Percentiles rank a stretch among this genome's conserved stretches.
phyloP scores from a whole-genome alignment of 2,797 vertebrate species.

The Gallirallus australis region DNA sequence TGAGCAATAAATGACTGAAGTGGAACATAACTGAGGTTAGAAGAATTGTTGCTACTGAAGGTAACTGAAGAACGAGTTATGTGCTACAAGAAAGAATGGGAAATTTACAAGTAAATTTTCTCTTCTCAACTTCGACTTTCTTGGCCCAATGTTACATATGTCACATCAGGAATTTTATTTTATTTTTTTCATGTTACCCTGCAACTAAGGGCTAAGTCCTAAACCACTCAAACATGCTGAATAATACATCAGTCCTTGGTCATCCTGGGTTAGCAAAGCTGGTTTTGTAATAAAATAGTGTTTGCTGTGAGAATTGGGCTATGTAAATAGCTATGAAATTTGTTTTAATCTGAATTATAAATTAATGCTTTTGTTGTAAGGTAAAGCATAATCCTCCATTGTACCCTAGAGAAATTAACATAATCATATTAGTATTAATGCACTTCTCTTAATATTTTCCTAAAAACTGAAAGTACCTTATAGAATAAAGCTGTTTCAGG shows the following conservation, averaged over 20 bases:
- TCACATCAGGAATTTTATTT: not conserved
- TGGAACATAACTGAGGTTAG: not conserved
- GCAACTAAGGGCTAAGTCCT: not conserved
- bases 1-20: not conserved
- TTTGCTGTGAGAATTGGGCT: not conserved
- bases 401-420: not conserved
- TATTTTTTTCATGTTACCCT: not conserved
- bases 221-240: not conserved
- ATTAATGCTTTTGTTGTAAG: not conserved
- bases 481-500: not conserved
- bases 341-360: not conserved
- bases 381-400: not conserved
- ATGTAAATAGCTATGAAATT: not conserved
- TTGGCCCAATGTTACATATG: not conserved
- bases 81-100: not conserved
- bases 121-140: not conserved
- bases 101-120: not conserved
- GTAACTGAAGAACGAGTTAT: not conserved
- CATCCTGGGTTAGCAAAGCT: not conserved
- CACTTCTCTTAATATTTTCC: not conserved
- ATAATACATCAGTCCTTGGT: not conserved
- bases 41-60: not conserved
- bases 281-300: not conserved
- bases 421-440: not conserved
- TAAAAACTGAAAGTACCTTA: not conserved